Base-by-base conservation (phyloP, 2,888 invertebrate genomes). In the Cantharis nigra region DNA sequence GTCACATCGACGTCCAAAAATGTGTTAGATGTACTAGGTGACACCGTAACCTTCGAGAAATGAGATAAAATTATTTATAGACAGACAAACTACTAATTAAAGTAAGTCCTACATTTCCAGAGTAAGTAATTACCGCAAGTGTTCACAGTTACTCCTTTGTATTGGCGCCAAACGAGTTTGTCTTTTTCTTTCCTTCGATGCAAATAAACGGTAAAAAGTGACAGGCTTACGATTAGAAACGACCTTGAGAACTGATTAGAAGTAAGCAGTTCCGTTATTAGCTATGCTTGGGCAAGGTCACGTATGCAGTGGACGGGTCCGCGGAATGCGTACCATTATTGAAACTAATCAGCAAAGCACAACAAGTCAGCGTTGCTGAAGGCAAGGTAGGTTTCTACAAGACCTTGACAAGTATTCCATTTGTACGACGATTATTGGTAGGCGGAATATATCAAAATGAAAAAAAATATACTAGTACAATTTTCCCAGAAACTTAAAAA, bases 281-380 rank as follows among this genome's bases (percentile, higher is more conserved):
- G 79, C 73, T 80, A 79, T 77, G 83, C 81, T 82, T 83, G 83
- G 80, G 83, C 83, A 82, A 83, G 83, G 83, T 83, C 82, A 80
- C 81, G 83, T 70, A 78, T 76, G 72, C 65, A 74, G 75, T 74
- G 75, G 77, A 74, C 77, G 74, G 69, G 78, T 63, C 64, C 33
- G 71, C 63, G 20, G 71, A 64, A 65, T 70, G 74, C 69, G 74
- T 70, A 67, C 72, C 28, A 74, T 70, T 62, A 70, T 70, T 70
- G 63, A 26, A 69, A 23, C 67, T 71, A 71, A 72, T 72, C 72
- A 28, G 33, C 63, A 63, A 67, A 72, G 72, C 67, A 72, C 72
- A 49, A 49, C 49, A 49, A 72, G 72, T 72, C 72, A 67, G 72
- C 72, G 72, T 72, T 67, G 72, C 72, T 72, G 16, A 72, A 72